Evolutionary conservation across 2,797 vertebrate genomes (phyloP).

Genomic region (Sparus aurata): DNA sequence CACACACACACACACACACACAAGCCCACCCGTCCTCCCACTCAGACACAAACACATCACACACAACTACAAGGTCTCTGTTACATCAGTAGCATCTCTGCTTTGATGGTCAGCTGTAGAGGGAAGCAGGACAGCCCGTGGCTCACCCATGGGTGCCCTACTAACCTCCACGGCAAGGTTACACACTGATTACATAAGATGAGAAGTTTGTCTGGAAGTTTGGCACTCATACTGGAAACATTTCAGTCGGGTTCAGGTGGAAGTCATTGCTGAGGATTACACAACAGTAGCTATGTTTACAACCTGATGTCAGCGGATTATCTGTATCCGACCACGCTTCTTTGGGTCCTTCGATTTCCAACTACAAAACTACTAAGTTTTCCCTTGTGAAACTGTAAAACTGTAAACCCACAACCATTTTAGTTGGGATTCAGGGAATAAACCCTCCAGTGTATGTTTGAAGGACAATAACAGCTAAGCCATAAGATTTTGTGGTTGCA

Average conservation of each 20-base stretch:
- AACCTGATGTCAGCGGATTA: constrained; percentile 25
- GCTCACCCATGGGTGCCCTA: constrained; percentile 50
- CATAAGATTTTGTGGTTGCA: background rate
- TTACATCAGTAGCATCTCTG: constrained; percentile 33
- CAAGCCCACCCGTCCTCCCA: constrained; percentile 37
- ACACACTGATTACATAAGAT: constrained; percentile 50
- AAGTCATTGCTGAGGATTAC: constrained; percentile 47
- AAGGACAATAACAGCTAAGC: background rate
- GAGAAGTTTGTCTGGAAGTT: constrained; percentile 27
- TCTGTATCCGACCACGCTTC: background rate
- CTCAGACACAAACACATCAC: constrained; percentile 5
- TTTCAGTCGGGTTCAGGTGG: constrained; percentile 43
- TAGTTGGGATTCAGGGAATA: background rate
- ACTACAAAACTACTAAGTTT: background rate
- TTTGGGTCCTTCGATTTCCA: background rate
- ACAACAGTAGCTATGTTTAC: constrained; percentile 48
- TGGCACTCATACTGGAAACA: constrained; percentile 53
- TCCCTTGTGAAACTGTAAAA: background rate
- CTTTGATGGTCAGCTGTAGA: constrained; percentile 54
- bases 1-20: constrained; percentile 10
- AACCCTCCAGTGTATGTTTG: background rate
- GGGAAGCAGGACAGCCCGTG: background rate
- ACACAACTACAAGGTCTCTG: constrained; percentile 3
- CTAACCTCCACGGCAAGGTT: constrained; percentile 53
- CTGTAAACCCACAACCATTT: background rate